phyloP scores from a whole-genome alignment of 2,888 invertebrate species.

The Gastrophysa polygoni region DNA sequence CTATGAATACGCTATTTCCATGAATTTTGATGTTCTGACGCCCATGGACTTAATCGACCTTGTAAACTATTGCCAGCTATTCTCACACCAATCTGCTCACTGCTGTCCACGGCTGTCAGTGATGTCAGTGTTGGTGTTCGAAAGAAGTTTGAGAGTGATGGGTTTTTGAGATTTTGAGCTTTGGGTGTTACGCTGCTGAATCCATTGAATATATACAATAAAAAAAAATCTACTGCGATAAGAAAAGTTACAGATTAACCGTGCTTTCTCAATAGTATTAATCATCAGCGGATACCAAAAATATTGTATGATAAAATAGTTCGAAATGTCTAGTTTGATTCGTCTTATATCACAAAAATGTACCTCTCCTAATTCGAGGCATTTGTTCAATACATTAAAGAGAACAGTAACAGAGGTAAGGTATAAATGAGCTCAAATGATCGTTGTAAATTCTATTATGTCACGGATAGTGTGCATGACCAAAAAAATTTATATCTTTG shows the following conservation, averaged over 20 bases:
- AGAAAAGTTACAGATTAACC: background rate
- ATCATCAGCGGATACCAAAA: background rate
- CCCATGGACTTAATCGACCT: no score
- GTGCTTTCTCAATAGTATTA: background rate
- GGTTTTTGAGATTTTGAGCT: no score
- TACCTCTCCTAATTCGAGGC: conserved; percentile 28
- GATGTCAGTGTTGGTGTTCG: no score
- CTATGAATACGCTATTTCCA: no score
- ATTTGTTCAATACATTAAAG: conserved; percentile 49
- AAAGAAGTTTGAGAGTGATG: no score
- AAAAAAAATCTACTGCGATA: no score
- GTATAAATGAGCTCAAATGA: conserved; percentile 7
- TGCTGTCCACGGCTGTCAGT: no score
- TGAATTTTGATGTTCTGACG: no score
- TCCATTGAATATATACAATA: no score
- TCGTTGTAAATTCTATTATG: conserved; percentile 9
- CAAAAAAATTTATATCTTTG: background rate
- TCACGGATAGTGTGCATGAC: background rate
- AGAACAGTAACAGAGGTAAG: conserved; percentile 51
- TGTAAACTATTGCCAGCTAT: no score
- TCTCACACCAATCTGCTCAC: no score
- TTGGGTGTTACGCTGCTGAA: background rate
- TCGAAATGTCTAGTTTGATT: background rate
- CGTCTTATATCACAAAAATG: background rate
- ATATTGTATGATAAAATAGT: background rate